Evolutionary conservation across 2,113 vertebrate genomes (phyloP), one percentile per base, ranked within the genome.

Genomic region (Chaetodon trifascialis): DNA sequence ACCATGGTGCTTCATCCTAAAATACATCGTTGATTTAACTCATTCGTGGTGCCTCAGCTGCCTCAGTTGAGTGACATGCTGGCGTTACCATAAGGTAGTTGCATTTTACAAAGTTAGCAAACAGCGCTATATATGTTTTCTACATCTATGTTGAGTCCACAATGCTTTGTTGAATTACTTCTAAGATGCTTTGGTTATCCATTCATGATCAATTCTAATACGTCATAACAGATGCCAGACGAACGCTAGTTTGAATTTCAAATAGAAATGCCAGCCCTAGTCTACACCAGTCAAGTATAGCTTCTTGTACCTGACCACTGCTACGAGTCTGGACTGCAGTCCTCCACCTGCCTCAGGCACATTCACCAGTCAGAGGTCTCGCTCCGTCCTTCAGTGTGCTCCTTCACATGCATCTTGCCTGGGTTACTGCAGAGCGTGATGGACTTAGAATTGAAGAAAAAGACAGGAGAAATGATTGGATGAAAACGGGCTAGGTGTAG

Each of bases 401-500:
- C 63, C 47, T 46, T 68, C 73, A 51, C 62, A 63, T 72, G 44
- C 79, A 71, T 59, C 62, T 63, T 38, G 23, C 58, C 65, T 55
- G n/a, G 54, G 79, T 69, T 65, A 76, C 54, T 47, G 70, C 74
- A n/a, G 54, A 58, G 55, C 40, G 38, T 84, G 89, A 77, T 59
- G 52, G 79, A 85, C 51, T 64, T 70, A 63, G 63, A 73, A 84
- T 76, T 56, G 40, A 76, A 76, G 80, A 40, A 76, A 82, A 54
- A 70, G 82, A 86, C 59, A 56, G 71, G 62, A 51, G 58, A 75
- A 65, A 78, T 60, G 59, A 87, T 70, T 81, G 75, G 73, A 76
- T 80, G 76, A 86, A 87, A 85, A 80, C 54, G 65, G 55, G 42
- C 79, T 42, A 73, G 80, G 64, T 72, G 85, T 47, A 81, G 75